Conservation (phyloP, 1,140 invertebrate genomes). For the Piezodorus guildinii region DNA sequence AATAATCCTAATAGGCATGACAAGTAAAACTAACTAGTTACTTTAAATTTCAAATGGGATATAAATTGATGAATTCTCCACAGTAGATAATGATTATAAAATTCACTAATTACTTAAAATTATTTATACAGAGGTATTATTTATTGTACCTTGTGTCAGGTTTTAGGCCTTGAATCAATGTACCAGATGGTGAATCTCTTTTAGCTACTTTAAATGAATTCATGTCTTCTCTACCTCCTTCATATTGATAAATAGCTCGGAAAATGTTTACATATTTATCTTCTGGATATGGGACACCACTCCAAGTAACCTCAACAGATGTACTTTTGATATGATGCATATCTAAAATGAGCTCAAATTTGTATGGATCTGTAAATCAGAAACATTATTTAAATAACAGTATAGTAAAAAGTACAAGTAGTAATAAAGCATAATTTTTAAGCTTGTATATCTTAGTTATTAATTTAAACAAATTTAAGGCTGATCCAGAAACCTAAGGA, state of each 20-base stretch:
- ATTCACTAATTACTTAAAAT: too few relatives aligned
- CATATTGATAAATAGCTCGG: conserved; percentile 68
- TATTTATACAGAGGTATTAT: not conserved
- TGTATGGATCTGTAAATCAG: conserved; percentile 52
- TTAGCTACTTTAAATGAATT: conserved; percentile 75
- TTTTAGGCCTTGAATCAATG: conserved; percentile 56
- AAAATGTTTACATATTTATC: conserved; percentile 87
- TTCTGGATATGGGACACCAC: conserved; percentile 70
- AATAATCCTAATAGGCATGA: too few relatives aligned
- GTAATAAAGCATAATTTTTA: not conserved
- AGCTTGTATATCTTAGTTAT: not conserved
- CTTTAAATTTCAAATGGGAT: too few relatives aligned
- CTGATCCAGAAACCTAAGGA: too few relatives aligned
- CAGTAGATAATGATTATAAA: too few relatives aligned
- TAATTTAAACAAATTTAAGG: too few relatives aligned
- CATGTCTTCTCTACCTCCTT: conserved; percentile 59
- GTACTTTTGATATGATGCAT: conserved; percentile 59
- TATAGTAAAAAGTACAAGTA: not conserved
- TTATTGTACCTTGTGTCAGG: conserved; percentile 51
- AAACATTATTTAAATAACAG: conserved; percentile 8
- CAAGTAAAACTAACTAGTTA: too few relatives aligned
- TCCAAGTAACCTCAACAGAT: conserved; percentile 66
- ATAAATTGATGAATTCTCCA: too few relatives aligned
- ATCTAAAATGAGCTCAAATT: conserved; percentile 64
- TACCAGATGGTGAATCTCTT: conserved; percentile 52